phyloP scores from a whole-genome alignment of 2,888 invertebrate genomes.

The Habrosyne pyritoides region DNA sequence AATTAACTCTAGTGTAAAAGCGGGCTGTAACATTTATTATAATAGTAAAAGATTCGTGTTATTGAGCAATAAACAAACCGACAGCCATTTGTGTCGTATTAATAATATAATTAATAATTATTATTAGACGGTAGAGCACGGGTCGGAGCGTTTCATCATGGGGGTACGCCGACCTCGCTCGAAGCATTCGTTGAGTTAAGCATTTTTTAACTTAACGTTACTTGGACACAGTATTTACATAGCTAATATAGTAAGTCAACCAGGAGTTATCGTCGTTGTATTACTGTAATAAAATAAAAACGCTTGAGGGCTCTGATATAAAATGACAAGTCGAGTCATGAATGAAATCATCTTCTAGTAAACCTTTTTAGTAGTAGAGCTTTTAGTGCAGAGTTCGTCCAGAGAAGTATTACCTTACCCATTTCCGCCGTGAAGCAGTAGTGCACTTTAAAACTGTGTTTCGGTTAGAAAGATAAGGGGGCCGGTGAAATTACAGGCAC shows the following conservation, averaged over 20 bases:
- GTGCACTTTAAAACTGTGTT: no score
- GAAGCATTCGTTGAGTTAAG: slow-evolving; percentile 41
- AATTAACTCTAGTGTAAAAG: slow-evolving; percentile 26
- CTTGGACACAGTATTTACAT: slow-evolving; percentile 15
- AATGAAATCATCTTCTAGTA: no score
- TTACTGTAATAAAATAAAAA: no score
- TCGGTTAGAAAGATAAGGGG: no score
- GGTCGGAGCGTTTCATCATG: slow-evolving; percentile 15
- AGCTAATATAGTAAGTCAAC: neutral
- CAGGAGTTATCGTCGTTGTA: neutral
- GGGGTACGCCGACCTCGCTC: slow-evolving; percentile 33
- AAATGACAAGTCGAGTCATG: no score
- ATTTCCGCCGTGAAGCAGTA: no score
- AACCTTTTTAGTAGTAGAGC: no score
- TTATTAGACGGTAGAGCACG: slow-evolving; percentile 23
- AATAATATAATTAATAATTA: slow-evolving; percentile 1
- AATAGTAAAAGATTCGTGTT: slow-evolving; percentile 13
- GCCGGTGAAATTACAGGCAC: no score
- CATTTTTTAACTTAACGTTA: slow-evolving; percentile 51
- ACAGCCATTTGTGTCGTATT: slow-evolving; percentile 3
- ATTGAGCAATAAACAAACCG: slow-evolving; percentile 2
- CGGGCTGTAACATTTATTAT: slow-evolving; percentile 17
- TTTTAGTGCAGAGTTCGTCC: no score
- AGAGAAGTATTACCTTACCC: no score
- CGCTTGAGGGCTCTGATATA: no score